Percentiles rank a stretch among this genome's conserved stretches.
Evolutionary conservation across 2,888 invertebrate species (phyloP).

Genomic region (Morpho deidamia): DNA sequence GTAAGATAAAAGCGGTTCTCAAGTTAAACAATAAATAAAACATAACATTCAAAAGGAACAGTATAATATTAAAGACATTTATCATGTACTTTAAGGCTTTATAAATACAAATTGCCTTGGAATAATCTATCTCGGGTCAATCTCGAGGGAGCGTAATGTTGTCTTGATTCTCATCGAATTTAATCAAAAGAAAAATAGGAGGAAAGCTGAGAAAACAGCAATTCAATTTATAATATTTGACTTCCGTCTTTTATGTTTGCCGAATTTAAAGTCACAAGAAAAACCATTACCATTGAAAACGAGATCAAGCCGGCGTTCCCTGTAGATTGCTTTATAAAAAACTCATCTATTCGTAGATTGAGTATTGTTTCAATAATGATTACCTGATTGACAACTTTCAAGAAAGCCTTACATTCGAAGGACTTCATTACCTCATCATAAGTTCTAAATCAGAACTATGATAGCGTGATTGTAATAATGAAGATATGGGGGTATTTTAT

Average conservation of each 20-base stretch:
- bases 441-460: too few species aligned
- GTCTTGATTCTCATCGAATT: slow-evolving; percentile 23
- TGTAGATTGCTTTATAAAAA: slow-evolving; percentile 12
- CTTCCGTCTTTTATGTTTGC: slow-evolving; percentile 8
- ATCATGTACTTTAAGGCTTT: slow-evolving; percentile 11
- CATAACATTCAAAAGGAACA: too few species aligned
- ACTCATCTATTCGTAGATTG: slow-evolving; percentile 5
- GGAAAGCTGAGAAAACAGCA: slow-evolving; percentile 20
- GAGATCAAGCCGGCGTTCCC: slow-evolving; percentile 2
- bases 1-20: too few species aligned
- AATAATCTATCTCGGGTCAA: slow-evolving; percentile 22
- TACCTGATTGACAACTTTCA: too few species aligned
- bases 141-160: slow-evolving; percentile 22
- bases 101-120: slow-evolving; percentile 28
- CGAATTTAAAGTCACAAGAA: slow-evolving; percentile 4
- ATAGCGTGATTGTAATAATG: too few species aligned
- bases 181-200: slow-evolving; percentile 25
- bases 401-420: too few species aligned
- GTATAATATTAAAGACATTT: too few species aligned
- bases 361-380: background rate
- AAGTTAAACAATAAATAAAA: too few species aligned
- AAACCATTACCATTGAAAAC: slow-evolving; percentile 13
- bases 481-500: too few species aligned
- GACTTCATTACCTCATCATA: too few species aligned
- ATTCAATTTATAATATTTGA: slow-evolving; percentile 25